Conservation (phyloP, 2,797 vertebrate species). For the Esox lucius region DNA sequence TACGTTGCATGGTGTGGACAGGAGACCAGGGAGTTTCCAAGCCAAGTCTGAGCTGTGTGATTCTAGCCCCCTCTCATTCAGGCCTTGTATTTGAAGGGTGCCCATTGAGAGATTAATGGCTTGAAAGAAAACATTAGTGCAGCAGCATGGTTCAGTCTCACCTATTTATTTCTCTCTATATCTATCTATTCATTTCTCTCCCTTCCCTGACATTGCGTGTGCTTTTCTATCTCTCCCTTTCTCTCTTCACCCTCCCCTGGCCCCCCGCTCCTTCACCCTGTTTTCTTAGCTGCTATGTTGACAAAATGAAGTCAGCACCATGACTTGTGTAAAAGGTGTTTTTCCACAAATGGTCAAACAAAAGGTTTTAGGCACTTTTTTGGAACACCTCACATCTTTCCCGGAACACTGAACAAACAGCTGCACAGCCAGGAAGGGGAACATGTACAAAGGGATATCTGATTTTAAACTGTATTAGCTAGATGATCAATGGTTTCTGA, state of each 20-base stretch:
- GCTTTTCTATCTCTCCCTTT: background rate
- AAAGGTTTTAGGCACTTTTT: background rate
- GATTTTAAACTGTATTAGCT: no score
- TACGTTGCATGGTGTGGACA: conserved; percentile 41
- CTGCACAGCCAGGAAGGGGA: background rate
- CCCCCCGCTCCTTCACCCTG: background rate
- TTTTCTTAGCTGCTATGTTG: background rate
- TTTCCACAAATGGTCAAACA: conserved; percentile 11
- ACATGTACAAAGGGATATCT: background rate
- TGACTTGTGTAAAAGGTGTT: conserved; percentile 8
- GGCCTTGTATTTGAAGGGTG: conserved; percentile 47
- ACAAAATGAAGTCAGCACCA: conserved; percentile 8
- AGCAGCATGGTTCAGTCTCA: conserved; percentile 39
- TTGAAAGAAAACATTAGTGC: conserved; percentile 60
- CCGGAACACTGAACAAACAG: conserved; percentile 4
- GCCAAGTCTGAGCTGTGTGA: conserved; percentile 62
- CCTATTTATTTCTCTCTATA: background rate
- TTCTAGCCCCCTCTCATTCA: conserved; percentile 53
- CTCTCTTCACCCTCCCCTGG: background rate
- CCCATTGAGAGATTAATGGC: conserved; percentile 61
- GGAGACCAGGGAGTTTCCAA: conserved; percentile 29
- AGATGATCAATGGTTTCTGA: no score
- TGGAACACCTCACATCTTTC: conserved; percentile 14
- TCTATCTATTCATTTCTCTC: background rate
- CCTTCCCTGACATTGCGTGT: background rate